Percentiles rank a stretch among this genome's conserved stretches.
Evolutionary conservation across 2,888 invertebrate genomes (phyloP).

Genomic region (Gastracanthus pulcherrimus): DNA sequence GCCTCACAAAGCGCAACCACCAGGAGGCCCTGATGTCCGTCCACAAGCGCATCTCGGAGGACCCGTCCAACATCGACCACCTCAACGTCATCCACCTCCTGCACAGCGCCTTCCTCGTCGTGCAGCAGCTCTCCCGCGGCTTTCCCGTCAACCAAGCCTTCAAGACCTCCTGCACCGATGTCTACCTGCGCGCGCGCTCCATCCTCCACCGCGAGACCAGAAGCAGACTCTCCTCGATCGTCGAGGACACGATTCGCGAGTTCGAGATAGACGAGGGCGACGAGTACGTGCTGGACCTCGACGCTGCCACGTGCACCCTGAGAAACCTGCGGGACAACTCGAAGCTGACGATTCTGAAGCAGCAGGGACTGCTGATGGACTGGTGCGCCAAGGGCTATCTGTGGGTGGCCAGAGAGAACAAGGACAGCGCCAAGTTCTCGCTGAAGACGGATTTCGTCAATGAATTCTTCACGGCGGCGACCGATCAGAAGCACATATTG

Average conservation of each 20-base stretch:
- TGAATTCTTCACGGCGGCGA: conserved; percentile 59
- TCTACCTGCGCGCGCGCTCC: conserved; percentile 82
- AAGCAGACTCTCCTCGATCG: conserved; percentile 78
- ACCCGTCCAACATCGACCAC: conserved; percentile 76
- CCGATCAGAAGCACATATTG: background rate
- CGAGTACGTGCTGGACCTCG: conserved; percentile 66
- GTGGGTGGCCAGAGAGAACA: background rate
- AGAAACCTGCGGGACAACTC: conserved; percentile 79
- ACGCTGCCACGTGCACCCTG: conserved; percentile 74
- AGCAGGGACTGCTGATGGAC: conserved; percentile 78
- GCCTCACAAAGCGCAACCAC: conserved; percentile 75
- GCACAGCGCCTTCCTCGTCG: conserved; percentile 82
- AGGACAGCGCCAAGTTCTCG: background rate
- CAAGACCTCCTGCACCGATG: conserved; percentile 81
- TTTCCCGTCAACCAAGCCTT: conserved; percentile 80
- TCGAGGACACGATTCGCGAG: conserved; percentile 78
- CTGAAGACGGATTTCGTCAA: conserved; percentile 61
- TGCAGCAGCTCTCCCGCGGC: conserved; percentile 83
- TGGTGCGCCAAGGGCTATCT: conserved; percentile 51
- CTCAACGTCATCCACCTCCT: conserved; percentile 83
- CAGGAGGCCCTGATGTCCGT: conserved; percentile 78
- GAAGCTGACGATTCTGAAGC: conserved; percentile 79
- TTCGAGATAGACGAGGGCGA: conserved; percentile 66
- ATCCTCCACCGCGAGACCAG: conserved; percentile 75
- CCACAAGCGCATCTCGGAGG: conserved; percentile 76